Conservation (phyloP, 1,140 invertebrate genomes). For the Rhyacophila brunnea region DNA sequence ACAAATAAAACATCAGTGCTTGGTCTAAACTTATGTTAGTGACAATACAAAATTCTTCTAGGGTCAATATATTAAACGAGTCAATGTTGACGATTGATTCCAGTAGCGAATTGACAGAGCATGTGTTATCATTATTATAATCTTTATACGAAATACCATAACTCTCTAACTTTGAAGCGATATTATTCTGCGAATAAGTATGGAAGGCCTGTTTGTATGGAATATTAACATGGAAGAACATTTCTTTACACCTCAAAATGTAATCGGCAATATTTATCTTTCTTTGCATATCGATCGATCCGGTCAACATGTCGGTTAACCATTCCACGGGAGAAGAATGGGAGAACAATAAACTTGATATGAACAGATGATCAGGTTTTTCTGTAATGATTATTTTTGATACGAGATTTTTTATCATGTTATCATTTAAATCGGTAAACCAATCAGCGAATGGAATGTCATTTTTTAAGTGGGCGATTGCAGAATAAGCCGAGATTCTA, state of each 20-base stretch:
- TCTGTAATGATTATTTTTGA: slow-evolving; percentile 25
- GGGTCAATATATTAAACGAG: slow-evolving; percentile 17
- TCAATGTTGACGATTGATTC: slow-evolving; percentile 26
- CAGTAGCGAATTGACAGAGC: slow-evolving; percentile 16
- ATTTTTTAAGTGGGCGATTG: slow-evolving; percentile 5
- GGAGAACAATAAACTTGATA: slow-evolving; percentile 28
- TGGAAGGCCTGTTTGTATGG: slow-evolving; percentile 27
- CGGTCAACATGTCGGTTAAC: slow-evolving; percentile 19
- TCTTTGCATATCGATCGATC: slow-evolving; percentile 3
- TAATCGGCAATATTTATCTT: slow-evolving; percentile 28
- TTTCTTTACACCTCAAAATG: slow-evolving; percentile 27
- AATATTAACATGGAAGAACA: slow-evolving; percentile 23
- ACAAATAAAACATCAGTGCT: slow-evolving; percentile 48
- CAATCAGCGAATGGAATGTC: slow-evolving; percentile 10
- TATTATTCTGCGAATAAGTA: slow-evolving; percentile 26
- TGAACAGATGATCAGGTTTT: slow-evolving; percentile 26
- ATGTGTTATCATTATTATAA: slow-evolving; percentile 18
- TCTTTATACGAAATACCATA: slow-evolving; percentile 29
- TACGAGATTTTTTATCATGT: slow-evolving; percentile 14
- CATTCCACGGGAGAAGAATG: slow-evolving; percentile 19
- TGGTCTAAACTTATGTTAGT: slow-evolving; percentile 46
- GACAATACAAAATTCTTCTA: slow-evolving; percentile 43
- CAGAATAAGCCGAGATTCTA: slow-evolving; percentile 22
- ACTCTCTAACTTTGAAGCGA: slow-evolving; percentile 27
- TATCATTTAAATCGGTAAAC: slow-evolving; percentile 20